Base-by-base conservation (phyloP, 2,797 vertebrate genomes). In the Pangasius djambal region DNA sequence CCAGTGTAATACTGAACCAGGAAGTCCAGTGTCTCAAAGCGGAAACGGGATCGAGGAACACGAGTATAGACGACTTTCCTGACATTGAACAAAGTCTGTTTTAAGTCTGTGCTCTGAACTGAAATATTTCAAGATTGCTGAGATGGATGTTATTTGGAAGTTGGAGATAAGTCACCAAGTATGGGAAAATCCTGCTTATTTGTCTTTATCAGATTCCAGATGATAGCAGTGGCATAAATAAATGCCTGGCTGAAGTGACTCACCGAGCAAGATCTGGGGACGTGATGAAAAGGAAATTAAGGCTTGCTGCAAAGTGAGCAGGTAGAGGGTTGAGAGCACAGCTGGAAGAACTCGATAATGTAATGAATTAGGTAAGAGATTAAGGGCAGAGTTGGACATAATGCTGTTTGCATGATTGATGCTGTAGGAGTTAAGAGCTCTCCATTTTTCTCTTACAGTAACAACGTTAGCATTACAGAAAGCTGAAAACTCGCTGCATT, bases 201-300 rank as follows among this genome's bases (percentile, higher is more conserved):
- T 25, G 34, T 40, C 2, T 37, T 61, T 82, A 82, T 82, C 34
- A 61, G 55, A 10, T 4, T 4, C 52, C 20, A 37, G 55, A 48
- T n/a, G 81, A 83, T 48, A 83, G 37, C 59, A 44, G 15, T 10
- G 22, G 82, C 15, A 25, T 83, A 83, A 83, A 83, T 63, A 63
- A 83, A 63, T 4, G 37, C 25, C 25, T 34, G 16, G 52, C n/a
- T 31, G 28, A 55, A 55, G 77, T 9, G 28, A 55, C 48, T 59
- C 16, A 10, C n/a, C 40, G 34, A 37, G 57, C 8, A 37, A 63
- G 34, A 83, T 83, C 59, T n/a, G 2, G 3, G 6, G 18, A 40
- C 34, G 20, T 13, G 31, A 37, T 59, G 77, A 59, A 82, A 59
- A n/a, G 3, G 31, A 40, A 37, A 63, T 83, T 83, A 44, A 63